phyloP scores from a whole-genome alignment of 1,140 invertebrate genomes.

The Archivesica marissinica region DNA sequence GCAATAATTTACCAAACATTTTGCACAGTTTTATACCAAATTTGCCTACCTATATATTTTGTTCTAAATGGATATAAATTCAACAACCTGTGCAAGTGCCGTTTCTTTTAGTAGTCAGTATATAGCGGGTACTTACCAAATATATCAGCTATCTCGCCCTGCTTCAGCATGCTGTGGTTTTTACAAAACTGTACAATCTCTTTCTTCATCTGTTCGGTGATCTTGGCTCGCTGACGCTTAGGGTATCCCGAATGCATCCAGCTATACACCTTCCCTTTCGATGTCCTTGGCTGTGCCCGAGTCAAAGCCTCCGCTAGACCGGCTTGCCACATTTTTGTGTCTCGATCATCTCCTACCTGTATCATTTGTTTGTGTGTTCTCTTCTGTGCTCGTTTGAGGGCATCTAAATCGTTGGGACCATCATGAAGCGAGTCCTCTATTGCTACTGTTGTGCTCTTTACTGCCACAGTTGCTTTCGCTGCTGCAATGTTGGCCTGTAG shows the following conservation, averaged over 20 bases:
- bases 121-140: too few relatives aligned
- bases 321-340: too few relatives aligned
- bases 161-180: conserved; percentile 67
- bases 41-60: too few relatives aligned
- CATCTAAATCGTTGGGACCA: neutral
- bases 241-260: neutral
- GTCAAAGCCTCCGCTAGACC: neutral
- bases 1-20: too few relatives aligned
- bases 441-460: neutral
- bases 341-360: neutral
- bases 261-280: conserved; percentile 14
- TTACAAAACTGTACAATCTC: conserved; percentile 61
- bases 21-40: too few relatives aligned
- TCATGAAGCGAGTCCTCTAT: neutral
- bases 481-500: neutral
- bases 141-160: conserved; percentile 70
- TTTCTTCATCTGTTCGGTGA: conserved; percentile 2
- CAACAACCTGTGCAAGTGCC: too few relatives aligned
- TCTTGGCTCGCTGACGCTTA: conserved; percentile 19
- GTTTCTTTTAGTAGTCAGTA: too few relatives aligned
- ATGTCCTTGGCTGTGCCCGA: conserved; percentile 1
- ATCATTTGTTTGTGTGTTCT: neutral
- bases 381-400: neutral
- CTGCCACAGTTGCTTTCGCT: neutral
- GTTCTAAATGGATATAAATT: too few relatives aligned